Base-by-base conservation (phyloP, 2,797 vertebrate species). In the Malurus leucopterus region DNA sequence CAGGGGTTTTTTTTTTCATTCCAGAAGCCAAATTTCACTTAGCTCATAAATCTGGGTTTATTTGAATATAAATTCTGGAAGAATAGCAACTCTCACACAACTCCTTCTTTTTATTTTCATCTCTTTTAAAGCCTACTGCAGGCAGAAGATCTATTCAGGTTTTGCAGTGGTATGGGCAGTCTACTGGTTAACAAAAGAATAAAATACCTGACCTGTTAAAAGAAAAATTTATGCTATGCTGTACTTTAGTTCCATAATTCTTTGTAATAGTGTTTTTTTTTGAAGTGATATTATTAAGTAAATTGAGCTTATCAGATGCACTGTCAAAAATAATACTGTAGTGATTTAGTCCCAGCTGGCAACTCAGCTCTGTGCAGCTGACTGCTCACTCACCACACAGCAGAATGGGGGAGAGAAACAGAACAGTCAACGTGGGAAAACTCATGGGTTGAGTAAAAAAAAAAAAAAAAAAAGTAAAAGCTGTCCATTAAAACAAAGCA, bases 401-500 rank as follows among this genome's bases (percentile, higher is more conserved):
- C 15, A 59, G 34, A 5, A 34, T 19, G 4, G 4, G 15, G 8
- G 23, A 47, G 27, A 61, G 26, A 70, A 64, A n/a, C 8, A 54
- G 22, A 34, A 27, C 15, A 7, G 4, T 30, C 15, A 36, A 44
- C 68, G 29, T 40, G 8, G 41, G 18, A 78, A 74, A 50, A 59
- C 8, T 29, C 6, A 7, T 5, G 7, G 4, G 2, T 17, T 55
- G 43, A 61, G 29, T 5, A 8, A 51, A 46, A 55, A 43, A n/a
- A 30, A 3, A 30, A 34, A 59, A 55, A 43, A n/a, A 30, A 3
- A 30, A 34, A 59, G 4, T 4, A 58, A 59, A 71, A 51, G 0
- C 32, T 0, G 0, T 22, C 15, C 3, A 11, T 15, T 3, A 5
- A 30, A n/a, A 8, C 10, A 16, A 59, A 59, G 10, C 6, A 41